phyloP scores from a whole-genome alignment of 2,113 vertebrate genomes.

The Theristicus caerulescens region DNA sequence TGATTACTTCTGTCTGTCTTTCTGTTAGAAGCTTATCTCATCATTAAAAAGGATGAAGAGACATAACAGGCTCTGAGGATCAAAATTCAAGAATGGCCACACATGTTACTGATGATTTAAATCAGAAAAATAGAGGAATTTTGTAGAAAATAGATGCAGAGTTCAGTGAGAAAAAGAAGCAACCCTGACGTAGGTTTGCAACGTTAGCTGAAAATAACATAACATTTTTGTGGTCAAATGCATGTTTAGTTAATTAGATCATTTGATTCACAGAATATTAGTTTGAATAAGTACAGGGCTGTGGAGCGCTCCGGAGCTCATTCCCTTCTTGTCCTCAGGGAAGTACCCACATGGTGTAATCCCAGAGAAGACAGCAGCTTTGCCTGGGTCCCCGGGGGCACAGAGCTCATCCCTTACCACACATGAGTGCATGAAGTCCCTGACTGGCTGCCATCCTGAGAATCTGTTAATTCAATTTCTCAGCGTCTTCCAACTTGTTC shows the following conservation, averaged over 20 bases:
- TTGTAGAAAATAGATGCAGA: not conserved
- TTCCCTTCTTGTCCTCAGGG: not conserved
- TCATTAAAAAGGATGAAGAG: not conserved
- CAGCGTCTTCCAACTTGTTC: not conserved
- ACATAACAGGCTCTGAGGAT: not conserved
- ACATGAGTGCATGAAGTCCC: not conserved
- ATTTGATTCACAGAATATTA: slow-evolving; percentile 23
- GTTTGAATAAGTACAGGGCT: not conserved
- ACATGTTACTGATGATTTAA: not conserved
- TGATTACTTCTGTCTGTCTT: not conserved
- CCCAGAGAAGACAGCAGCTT: not conserved
- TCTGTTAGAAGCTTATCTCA: not conserved
- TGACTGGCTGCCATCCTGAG: not conserved
- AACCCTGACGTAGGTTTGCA: not conserved
- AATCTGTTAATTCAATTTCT: slow-evolving; percentile 35
- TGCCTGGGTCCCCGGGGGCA: not conserved
- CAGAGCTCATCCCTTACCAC: not conserved
- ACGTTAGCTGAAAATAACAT: not conserved
- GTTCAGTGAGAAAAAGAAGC: not conserved
- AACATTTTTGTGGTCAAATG: slow-evolving; percentile 6
- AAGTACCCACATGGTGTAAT: not conserved
- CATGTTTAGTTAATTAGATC: not conserved
- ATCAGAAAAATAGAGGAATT: not conserved
- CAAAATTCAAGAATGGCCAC: not conserved
- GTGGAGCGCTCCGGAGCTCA: not conserved